Conservation (phyloP, 2,888 invertebrate species). For the Mesochorus sp. region DNA sequence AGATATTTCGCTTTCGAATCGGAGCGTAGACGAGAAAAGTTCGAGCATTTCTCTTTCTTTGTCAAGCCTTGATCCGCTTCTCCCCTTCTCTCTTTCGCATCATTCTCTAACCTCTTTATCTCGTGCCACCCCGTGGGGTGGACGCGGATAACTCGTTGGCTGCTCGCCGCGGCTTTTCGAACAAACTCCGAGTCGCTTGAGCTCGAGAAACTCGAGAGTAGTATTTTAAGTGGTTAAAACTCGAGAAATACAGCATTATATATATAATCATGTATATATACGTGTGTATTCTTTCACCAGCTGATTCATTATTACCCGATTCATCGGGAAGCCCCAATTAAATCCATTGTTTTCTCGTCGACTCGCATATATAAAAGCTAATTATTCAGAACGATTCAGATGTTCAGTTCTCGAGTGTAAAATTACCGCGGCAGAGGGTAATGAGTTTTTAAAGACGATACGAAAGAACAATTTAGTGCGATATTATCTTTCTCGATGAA, state of each 20-base stretch:
- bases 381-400: conserved; percentile 18
- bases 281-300: conserved; percentile 12
- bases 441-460: not conserved
- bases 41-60: conserved; percentile 14
- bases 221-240: conserved; percentile 49
- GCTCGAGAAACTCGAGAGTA: not conserved
- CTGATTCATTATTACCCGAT: conserved; percentile 54
- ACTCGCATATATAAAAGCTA: not conserved
- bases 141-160: conserved; percentile 43
- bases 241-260: conserved; percentile 19
- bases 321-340: conserved; percentile 48
- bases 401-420: not conserved
- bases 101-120: conserved; percentile 15
- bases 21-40: conserved; percentile 29
- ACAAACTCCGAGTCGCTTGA: conserved; percentile 27
- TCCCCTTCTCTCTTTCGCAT: conserved; percentile 4
- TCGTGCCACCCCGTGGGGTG: conserved; percentile 8
- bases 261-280: not conserved
- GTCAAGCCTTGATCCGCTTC: not conserved
- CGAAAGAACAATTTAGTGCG: conserved; percentile 2
- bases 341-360: conserved; percentile 42
- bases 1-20: conserved; percentile 52
- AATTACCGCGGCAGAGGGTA: not conserved
- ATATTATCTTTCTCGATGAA: not conserved
- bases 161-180: conserved; percentile 40